phyloP scores from a whole-genome alignment of 2,113 vertebrate species.

The Syngnathoides biaculeatus region DNA sequence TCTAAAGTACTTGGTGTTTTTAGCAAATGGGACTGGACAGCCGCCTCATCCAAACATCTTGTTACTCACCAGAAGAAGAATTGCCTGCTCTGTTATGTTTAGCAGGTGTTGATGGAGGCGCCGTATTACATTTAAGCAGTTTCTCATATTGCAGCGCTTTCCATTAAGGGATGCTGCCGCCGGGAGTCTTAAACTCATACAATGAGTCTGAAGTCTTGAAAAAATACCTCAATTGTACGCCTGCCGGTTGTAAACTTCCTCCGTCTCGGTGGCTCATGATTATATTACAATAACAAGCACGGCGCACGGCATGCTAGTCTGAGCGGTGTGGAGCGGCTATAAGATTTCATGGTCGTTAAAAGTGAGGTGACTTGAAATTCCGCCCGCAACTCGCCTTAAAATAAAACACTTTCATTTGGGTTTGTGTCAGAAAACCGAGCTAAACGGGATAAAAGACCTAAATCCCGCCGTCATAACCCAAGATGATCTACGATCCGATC shows the following conservation, averaged over 20 bases:
- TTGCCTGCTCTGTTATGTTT: constrained; percentile 42
- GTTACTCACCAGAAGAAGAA: background rate
- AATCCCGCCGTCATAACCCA: background rate
- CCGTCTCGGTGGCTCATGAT: constrained; percentile 6
- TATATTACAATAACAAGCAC: constrained; percentile 27
- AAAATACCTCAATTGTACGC: constrained; percentile 9
- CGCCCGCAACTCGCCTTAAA: background rate
- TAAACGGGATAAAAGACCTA: background rate
- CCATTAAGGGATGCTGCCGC: constrained; percentile 11
- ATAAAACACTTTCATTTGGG: background rate
- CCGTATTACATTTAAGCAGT: constrained; percentile 4
- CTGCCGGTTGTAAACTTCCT: constrained; percentile 35
- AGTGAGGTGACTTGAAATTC: background rate
- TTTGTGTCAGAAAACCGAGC: background rate
- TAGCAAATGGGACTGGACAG: background rate
- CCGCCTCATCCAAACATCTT: background rate
- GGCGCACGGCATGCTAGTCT: constrained; percentile 26
- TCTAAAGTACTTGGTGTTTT: background rate
- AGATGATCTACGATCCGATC: background rate
- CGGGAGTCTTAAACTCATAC: background rate
- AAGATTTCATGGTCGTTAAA: constrained; percentile 28
- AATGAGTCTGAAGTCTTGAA: constrained; percentile 20
- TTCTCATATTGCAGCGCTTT: constrained; percentile 13
- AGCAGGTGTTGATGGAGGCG: constrained; percentile 44
- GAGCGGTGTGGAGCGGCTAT: constrained; percentile 25